Percentiles rank a stretch among this genome's conserved stretches.
Evolutionary conservation across 1,140 invertebrate genomes (phyloP).

Genomic region (Muscidifurax raptorellus): DNA sequence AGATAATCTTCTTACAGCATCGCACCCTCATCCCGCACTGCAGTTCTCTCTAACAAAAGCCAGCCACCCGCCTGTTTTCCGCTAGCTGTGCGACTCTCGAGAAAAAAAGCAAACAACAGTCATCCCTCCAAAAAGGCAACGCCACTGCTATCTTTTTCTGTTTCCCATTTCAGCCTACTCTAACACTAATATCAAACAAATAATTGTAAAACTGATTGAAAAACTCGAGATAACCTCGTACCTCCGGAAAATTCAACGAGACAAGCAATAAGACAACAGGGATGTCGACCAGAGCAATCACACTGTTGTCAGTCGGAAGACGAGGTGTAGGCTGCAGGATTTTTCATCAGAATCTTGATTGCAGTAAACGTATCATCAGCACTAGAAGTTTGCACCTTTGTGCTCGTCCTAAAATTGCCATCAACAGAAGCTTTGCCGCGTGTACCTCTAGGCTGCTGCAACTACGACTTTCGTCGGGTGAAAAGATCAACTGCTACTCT

Average conservation of each 20-base stretch:
- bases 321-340: background rate
- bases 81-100: background rate
- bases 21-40: background rate
- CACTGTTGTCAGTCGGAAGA: background rate
- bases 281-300: background rate
- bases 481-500: background rate
- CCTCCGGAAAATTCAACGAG: background rate
- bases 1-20: slow-evolving; percentile 1
- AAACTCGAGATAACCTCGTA: background rate
- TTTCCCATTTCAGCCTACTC: slow-evolving; percentile 23
- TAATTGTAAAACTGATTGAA: background rate
- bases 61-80: background rate
- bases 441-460: background rate
- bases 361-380: background rate
- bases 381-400: background rate
- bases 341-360: background rate
- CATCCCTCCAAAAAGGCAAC: background rate
- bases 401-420: background rate
- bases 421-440: background rate
- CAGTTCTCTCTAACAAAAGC: background rate
- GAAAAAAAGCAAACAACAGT: background rate
- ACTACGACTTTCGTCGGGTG: background rate
- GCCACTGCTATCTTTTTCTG: background rate
- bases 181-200: background rate
- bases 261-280: no score